Percentiles rank a stretch among this genome's conserved stretches.
Evolutionary conservation across 2,888 invertebrate species (phyloP).

Genomic region (Actias luna): DNA sequence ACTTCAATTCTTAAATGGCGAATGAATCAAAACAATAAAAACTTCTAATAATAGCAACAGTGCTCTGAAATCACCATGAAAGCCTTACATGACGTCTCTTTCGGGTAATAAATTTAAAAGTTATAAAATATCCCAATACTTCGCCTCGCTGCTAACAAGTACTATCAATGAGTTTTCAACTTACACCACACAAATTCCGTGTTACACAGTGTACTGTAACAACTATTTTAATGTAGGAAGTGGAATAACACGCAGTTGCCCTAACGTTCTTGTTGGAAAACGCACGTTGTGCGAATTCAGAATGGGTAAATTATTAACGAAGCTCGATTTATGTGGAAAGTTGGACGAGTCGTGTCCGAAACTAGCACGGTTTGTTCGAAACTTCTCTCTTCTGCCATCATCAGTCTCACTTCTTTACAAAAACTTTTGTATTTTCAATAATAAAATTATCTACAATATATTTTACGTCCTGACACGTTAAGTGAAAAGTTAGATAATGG

Average conservation of each 20-base stretch:
- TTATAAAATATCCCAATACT: conserved; percentile 22
- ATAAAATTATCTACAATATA: background rate
- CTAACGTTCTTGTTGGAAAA: conserved; percentile 12
- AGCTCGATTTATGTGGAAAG: conserved; percentile 65
- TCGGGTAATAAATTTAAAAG: conserved; percentile 26
- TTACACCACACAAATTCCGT: conserved; percentile 7
- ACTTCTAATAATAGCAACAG: background rate
- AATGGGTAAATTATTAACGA: conserved; percentile 64
- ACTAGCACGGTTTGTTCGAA: conserved; percentile 35
- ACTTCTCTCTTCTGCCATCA: conserved; percentile 16
- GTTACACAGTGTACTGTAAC: background rate
- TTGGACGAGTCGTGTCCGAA: conserved; percentile 51
- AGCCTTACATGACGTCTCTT: conserved; percentile 16
- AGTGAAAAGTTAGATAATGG: background rate
- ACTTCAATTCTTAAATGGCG: no score
- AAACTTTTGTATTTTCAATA: conserved; percentile 3
- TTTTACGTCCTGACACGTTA: background rate
- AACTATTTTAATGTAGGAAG: background rate
- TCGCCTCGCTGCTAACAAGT: conserved; percentile 16
- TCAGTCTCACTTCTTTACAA: conserved; percentile 13
- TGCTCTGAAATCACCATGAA: background rate
- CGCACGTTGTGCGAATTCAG: conserved; percentile 23
- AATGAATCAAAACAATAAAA: no score
- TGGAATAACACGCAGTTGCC: conserved; percentile 9
- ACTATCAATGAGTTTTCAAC: conserved; percentile 10